phyloP scores from a whole-genome alignment of 2,888 invertebrate species.

The Zygaena filipendulae region DNA sequence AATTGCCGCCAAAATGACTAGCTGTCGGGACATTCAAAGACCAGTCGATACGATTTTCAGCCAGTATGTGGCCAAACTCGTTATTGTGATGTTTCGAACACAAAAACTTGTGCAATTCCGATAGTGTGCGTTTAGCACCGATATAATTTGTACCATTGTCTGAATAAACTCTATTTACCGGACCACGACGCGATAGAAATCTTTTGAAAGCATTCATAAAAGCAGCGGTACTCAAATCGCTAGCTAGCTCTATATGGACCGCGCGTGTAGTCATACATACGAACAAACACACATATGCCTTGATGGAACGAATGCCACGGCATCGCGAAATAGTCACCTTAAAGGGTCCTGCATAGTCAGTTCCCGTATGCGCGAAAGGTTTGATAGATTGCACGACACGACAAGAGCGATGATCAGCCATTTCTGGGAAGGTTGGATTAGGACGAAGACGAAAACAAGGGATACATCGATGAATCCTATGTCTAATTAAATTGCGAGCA shows the following conservation, averaged over 20 bases:
- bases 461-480: constrained; percentile 1
- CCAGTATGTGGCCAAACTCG: too few species aligned
- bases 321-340: neutral
- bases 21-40: constrained; percentile 2
- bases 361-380: constrained; percentile 10
- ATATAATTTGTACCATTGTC: constrained; percentile 25
- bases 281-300: constrained; percentile 19
- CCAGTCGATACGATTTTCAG: constrained; percentile 4
- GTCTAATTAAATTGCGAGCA: constrained; percentile 2
- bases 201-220: constrained; percentile 22
- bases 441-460: constrained; percentile 1
- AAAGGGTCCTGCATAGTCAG: constrained; percentile 8
- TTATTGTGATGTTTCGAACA: too few species aligned
- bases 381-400: constrained; percentile 6
- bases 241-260: too few species aligned
- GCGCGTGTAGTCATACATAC: constrained; percentile 18
- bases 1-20: constrained; percentile 6
- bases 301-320: constrained; percentile 4
- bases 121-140: too few species aligned
- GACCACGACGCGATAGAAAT: constrained; percentile 23
- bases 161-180: constrained; percentile 16
- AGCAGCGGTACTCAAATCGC: constrained; percentile 16
- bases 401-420: constrained; percentile 9
- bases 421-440: constrained; percentile 3
- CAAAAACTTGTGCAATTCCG: too few species aligned